Percentiles rank a stretch among this genome's conserved stretches.
Evolutionary conservation across 2,888 invertebrate species (phyloP).

Genomic region (Agapostemon virescens): DNA sequence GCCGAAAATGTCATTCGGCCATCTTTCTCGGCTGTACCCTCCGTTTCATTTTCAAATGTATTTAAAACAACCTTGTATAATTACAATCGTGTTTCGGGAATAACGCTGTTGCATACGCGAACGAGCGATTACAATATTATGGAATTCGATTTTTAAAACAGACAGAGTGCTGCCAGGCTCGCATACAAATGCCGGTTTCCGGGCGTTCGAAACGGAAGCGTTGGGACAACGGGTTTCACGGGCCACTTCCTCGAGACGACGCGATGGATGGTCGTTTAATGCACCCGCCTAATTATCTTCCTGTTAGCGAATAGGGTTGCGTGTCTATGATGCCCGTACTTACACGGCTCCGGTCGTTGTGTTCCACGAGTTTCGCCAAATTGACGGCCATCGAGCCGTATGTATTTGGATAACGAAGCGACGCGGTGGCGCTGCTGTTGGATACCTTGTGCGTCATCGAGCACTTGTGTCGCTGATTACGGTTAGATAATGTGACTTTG

Average conservation of each 20-base stretch:
- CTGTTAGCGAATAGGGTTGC: conserved; percentile 48
- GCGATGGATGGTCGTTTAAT: conserved; percentile 50
- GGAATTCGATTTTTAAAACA: not conserved
- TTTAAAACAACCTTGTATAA: too few species aligned
- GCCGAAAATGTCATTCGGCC: too few species aligned
- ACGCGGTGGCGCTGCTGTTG: not conserved
- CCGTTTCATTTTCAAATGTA: too few species aligned
- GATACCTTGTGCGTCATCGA: conserved; percentile 2
- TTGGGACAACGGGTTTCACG: conserved; percentile 44
- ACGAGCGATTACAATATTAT: too few species aligned
- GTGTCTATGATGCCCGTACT: conserved; percentile 39
- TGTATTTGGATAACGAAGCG: conserved; percentile 26
- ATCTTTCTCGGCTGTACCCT: too few species aligned
- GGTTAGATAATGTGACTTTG: not conserved
- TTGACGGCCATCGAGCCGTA: conserved; percentile 18
- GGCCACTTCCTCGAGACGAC: conserved; percentile 51
- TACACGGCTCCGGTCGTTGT: conserved; percentile 4
- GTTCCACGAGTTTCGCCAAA: conserved; percentile 23
- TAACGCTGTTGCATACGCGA: too few species aligned
- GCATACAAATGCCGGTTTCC: not conserved
- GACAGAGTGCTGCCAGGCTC: not conserved
- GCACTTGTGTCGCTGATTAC: conserved; percentile 5
- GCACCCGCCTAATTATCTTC: conserved; percentile 56
- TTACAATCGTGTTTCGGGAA: too few species aligned
- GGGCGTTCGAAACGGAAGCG: conserved; percentile 9